These are phyloP conservation scores for Tricholauxania praeusta DNA, from an alignment of 2,888 invertebrate species.

Conservation along the genomic window DNA sequence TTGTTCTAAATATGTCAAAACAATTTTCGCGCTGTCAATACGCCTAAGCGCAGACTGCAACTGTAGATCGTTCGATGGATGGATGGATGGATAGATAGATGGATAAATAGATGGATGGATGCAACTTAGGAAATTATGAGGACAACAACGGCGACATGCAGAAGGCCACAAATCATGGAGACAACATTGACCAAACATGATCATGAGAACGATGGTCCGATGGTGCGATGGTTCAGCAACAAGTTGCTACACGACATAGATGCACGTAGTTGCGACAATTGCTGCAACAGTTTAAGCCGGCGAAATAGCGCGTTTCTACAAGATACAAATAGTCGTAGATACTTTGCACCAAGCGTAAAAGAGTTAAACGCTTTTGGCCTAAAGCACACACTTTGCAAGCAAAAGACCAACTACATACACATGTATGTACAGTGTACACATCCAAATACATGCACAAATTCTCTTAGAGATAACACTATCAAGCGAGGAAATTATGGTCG, in stretches of 20 bases:
- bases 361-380: conserved; percentile 35
- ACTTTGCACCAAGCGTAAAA: conserved; percentile 14
- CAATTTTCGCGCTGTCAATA: conserved; percentile 36
- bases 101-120: conserved; percentile 1
- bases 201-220: neutral
- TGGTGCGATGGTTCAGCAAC: neutral
- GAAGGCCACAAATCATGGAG: conserved; percentile 32
- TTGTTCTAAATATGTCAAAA: conserved; percentile 36
- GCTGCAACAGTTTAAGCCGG: neutral
- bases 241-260: conserved; percentile 23
- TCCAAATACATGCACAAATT: too few species aligned
- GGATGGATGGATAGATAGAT: conserved; percentile 12
- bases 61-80: conserved; percentile 2
- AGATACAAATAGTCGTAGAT: conserved; percentile 29
- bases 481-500: too few species aligned
- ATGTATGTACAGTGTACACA: too few species aligned
- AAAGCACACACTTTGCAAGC: conserved; percentile 22
- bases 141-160: conserved; percentile 25
- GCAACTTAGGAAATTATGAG: conserved; percentile 28
- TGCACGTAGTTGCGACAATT: conserved; percentile 19
- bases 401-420: neutral
- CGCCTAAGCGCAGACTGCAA: neutral
- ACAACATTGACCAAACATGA: conserved; percentile 16
- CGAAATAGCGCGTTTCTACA: conserved; percentile 13
- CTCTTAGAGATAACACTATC: too few species aligned